phyloP scores from a whole-genome alignment of 2,113 vertebrate genomes.

The Ophiodon elongatus region DNA sequence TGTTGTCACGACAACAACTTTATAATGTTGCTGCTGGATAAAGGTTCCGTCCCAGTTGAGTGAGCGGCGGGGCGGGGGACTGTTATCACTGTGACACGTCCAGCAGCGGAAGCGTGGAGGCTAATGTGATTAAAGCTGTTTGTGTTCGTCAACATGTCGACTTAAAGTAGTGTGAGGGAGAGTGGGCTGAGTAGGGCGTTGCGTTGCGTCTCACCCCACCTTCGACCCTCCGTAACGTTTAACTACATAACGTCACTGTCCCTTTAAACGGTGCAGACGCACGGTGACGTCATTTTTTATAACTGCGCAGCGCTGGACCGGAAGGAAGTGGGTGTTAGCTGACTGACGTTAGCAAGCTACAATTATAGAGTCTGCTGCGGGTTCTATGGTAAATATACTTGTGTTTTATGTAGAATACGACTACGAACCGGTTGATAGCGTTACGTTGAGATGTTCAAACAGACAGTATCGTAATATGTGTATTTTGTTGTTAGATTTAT shows the following conservation, averaged over 20 bases:
- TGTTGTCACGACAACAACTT: neutral
- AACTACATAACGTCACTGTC: slow-evolving; percentile 13
- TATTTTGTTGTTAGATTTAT: neutral
- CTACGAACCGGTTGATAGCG: accelerated
- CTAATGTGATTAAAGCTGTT: neutral
- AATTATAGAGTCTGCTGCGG: slow-evolving; percentile 74
- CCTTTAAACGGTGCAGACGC: slow-evolving; percentile 57
- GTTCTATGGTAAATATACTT: slow-evolving; percentile 85
- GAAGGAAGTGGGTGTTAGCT: slow-evolving; percentile 81
- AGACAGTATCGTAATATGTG: neutral
- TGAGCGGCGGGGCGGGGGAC: slow-evolving; percentile 43
- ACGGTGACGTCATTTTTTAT: slow-evolving; percentile 65
- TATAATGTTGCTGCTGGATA: neutral
- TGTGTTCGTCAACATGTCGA: neutral
- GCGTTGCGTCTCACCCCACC: accelerated
- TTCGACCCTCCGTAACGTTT: neutral
- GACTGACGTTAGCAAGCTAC: slow-evolving; percentile 77
- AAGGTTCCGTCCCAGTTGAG: neutral
- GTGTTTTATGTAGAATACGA: neutral
- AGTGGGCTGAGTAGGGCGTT: accelerated
- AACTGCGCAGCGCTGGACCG: slow-evolving; percentile 64
- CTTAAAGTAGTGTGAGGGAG: neutral
- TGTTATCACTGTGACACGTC: slow-evolving; percentile 65
- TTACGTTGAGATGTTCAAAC: neutral
- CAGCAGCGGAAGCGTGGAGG: slow-evolving; percentile 42